phyloP scores from a whole-genome alignment of 1,140 invertebrate genomes.

The Psix sp. region DNA sequence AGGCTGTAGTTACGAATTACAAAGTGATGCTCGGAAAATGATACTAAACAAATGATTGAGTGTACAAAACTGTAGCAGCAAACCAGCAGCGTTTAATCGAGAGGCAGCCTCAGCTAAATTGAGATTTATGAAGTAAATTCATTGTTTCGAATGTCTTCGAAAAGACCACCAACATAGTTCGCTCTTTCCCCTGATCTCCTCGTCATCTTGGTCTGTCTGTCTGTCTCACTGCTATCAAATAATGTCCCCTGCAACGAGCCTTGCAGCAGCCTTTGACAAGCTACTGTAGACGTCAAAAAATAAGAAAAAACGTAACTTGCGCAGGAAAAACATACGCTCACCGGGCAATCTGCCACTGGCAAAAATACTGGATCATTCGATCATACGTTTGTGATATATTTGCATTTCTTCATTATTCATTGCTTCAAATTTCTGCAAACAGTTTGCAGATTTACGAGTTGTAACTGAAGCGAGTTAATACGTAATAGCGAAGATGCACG shows the following conservation, averaged over 20 bases:
- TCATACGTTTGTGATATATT: no score
- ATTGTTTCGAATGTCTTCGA: conserved; percentile 72
- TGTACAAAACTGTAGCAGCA: conserved; percentile 61
- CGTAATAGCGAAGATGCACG: conserved; percentile 57
- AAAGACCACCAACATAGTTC: conserved; percentile 72
- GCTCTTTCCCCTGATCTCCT: conserved; percentile 52
- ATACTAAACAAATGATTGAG: conserved; percentile 67
- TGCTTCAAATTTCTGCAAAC: background rate
- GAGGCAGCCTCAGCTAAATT: conserved; percentile 71
- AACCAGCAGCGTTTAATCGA: conserved; percentile 76
- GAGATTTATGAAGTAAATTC: conserved; percentile 77
- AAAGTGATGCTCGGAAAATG: conserved; percentile 17
- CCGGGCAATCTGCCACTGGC: conserved; percentile 10
- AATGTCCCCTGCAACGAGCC: conserved; percentile 70
- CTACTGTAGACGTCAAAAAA: conserved; percentile 56
- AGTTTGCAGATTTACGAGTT: no score
- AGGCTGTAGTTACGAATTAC: conserved; percentile 7
- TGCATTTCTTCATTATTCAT: no score
- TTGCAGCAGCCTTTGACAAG: conserved; percentile 66
- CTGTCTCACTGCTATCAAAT: conserved; percentile 70
- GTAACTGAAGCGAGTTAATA: no score
- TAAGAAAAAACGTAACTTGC: conserved; percentile 36
- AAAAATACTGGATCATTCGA: conserved; percentile 37
- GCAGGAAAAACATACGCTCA: conserved; percentile 48
- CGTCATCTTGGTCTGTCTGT: conserved; percentile 52